Base-by-base conservation (phyloP, 64 coral and sea anemone genomes). In the Acropora yongei region DNA sequence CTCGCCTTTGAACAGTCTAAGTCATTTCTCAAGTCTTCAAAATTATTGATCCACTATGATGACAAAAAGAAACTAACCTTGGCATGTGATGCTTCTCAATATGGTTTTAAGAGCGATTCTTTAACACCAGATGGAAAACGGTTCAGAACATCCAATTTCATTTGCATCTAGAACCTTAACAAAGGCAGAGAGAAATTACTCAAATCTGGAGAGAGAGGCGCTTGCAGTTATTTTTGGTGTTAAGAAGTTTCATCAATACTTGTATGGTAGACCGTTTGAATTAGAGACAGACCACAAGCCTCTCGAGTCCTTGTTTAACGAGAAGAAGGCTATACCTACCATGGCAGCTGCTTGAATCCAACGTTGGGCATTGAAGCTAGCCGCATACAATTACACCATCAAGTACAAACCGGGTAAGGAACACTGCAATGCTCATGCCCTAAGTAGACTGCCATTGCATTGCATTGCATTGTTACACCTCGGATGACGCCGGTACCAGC, bases 341-440 rank as follows among this genome's bases (percentile, higher is more conserved):
- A 88, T 74, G 20, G 69, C 86, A 51, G 75, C 86, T 17, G 16
- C 67, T 75, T 11, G 86, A 8, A 65, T 88, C n/a, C 86, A 88
- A n/a, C 18, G 86, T 8, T 88, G 86, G 86, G 86, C 47, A 0
- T 57, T 88, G 49, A 30, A 44, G 12, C 53, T 88, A 20, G 12
- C 69, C 2, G 86, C 45, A 2, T 88, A 88, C 41, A 45, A 88
- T 43, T 77, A 88, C 49, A 18, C 50, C 5, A 46, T 88, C 6
- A 17, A 16, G 3, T 88, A 88, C 19, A 17, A 49, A 57, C 20
- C 44, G 2, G 72, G 72, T 20, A 17, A 63, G 10, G 44, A 49
- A 68, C 57, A 88, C 9, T 6, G 51, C 51, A 55, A 9, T 55
- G 51, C 51, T 55, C 5, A 55, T 55, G 51, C 51, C 51, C 10